Percentiles rank a stretch among this genome's conserved stretches.
phyloP scores from a whole-genome alignment of 2,797 vertebrate species.

The Champsocephalus gunnari region DNA sequence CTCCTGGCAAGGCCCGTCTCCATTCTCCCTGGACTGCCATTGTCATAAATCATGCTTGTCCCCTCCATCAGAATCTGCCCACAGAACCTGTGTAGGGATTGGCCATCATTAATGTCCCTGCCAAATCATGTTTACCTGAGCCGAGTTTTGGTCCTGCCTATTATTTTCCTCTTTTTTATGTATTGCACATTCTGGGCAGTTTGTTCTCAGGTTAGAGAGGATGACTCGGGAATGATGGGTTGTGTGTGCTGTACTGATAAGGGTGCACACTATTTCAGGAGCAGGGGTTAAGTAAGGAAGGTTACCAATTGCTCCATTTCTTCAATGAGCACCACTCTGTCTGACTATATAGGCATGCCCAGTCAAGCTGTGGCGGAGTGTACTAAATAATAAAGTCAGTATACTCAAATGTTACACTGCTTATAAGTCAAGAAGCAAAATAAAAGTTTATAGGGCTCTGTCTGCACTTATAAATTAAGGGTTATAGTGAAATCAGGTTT shows the following conservation, averaged over 20 bases:
- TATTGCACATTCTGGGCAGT: conserved; percentile 66
- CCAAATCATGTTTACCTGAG: conserved; percentile 77
- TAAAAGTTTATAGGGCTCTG: neutral
- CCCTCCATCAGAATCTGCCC: conserved; percentile 71
- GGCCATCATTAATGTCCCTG: conserved; percentile 75
- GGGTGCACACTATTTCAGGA: conserved; percentile 25
- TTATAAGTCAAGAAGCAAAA: neutral
- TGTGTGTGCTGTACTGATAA: conserved; percentile 56
- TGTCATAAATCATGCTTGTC: conserved; percentile 80
- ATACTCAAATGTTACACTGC: neutral
- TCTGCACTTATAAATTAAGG: neutral
- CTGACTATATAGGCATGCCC: neutral
- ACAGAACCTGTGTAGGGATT: conserved; percentile 67
- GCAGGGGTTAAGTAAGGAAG: conserved; percentile 43
- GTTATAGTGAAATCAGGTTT: conserved; percentile 17
- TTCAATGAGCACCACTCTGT: conserved; percentile 5
- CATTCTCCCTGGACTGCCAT: conserved; percentile 66
- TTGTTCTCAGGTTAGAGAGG: conserved; percentile 50
- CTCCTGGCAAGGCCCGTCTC: conserved; percentile 66
- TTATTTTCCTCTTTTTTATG: conserved; percentile 59
- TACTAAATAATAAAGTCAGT: neutral
- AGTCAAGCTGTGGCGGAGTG: conserved; percentile 6
- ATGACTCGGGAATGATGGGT: conserved; percentile 46
- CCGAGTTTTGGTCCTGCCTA: conserved; percentile 64
- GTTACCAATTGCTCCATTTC: conserved; percentile 29